Conservation (phyloP, 2,113 vertebrate species). For the Coptodon rendalli region DNA sequence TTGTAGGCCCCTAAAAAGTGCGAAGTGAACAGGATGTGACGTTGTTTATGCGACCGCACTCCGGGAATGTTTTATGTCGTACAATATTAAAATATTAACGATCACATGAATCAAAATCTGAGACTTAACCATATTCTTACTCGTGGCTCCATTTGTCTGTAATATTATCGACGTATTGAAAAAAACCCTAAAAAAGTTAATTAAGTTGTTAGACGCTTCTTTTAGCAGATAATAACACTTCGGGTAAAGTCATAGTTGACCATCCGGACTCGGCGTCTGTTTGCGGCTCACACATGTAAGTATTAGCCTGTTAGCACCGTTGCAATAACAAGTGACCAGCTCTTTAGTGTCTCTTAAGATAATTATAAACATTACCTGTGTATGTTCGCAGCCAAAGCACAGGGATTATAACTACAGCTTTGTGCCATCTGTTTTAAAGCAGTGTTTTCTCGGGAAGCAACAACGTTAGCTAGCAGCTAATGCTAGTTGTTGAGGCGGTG, state of each 20-base stretch:
- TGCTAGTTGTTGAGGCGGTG: background rate
- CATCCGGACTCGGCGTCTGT: conserved; percentile 6
- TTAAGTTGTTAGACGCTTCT: background rate
- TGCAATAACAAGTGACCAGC: background rate
- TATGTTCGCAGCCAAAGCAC: background rate
- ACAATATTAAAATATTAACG: background rate
- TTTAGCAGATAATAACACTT: background rate
- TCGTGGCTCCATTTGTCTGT: fast-evolving
- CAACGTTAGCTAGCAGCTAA: background rate
- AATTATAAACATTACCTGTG: background rate
- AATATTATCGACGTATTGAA: background rate
- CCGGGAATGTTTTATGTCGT: conserved; percentile 21
- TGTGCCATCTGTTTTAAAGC: background rate
- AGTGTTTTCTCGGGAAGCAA: background rate
- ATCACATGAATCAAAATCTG: fast-evolving
- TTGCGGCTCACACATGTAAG: conserved; percentile 43
- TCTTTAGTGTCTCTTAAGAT: background rate
- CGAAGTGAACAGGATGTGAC: conserved; percentile 69
- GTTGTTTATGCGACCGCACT: conserved; percentile 8
- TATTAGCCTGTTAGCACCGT: conserved; percentile 1
- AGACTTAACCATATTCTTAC: fast-evolving
- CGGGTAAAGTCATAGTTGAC: conserved; percentile 13
- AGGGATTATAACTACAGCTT: too few relatives aligned
- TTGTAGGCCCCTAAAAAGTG: conserved; percentile 57
- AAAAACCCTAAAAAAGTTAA: background rate